These are phyloP conservation scores for Falco columbarius DNA, from an alignment of 2,797 vertebrate genomes.

Conservation along the genomic window DNA sequence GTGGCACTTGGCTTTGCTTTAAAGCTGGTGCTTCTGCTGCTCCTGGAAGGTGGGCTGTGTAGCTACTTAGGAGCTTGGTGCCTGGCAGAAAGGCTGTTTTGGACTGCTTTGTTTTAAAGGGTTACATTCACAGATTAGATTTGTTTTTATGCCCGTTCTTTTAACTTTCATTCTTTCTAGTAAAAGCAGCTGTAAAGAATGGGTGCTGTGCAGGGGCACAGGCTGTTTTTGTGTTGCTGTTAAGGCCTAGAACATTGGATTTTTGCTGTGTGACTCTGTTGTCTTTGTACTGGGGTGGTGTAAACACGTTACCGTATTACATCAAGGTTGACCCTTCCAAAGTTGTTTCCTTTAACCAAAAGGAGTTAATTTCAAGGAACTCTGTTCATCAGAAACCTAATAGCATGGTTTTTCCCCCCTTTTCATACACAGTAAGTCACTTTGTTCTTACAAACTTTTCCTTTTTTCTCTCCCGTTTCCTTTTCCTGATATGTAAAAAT, in stretches of 20 bases:
- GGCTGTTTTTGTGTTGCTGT: background rate
- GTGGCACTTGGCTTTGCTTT: background rate
- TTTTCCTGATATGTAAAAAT: background rate
- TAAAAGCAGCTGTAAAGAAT: background rate
- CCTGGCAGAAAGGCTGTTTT: background rate
- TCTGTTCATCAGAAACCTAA: background rate
- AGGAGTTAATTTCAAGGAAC: background rate
- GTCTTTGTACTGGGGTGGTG: background rate
- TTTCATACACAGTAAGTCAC: background rate
- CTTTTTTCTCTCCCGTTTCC: background rate
- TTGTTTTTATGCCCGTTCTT: fast-evolving
- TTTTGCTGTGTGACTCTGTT: fast-evolving
- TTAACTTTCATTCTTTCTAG: fast-evolving
- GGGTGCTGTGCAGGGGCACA: background rate
- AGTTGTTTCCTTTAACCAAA: background rate
- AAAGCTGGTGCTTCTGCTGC: background rate
- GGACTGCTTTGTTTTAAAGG: background rate
- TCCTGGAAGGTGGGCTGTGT: fast-evolving
- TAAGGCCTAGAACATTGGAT: fast-evolving
- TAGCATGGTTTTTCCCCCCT: fast-evolving
- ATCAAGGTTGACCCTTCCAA: background rate
- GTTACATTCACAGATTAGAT: fast-evolving
- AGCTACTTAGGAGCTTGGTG: fast-evolving
- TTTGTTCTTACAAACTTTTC: background rate
- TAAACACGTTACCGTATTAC: fast-evolving